Evolutionary conservation across 2,888 invertebrate genomes (phyloP).

Genomic region (Tupiocoris notatus): DNA sequence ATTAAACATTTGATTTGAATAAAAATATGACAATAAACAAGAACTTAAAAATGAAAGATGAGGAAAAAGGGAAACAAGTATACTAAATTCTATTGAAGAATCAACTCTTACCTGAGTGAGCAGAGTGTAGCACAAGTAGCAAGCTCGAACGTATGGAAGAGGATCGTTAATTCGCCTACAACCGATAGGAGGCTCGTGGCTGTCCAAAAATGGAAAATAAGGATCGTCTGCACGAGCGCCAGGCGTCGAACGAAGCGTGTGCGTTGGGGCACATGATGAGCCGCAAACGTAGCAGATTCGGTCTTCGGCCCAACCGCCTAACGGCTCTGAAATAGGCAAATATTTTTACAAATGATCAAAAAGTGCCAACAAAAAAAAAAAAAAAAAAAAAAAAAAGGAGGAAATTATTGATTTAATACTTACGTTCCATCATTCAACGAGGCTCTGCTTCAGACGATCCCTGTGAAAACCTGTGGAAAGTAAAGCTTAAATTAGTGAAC

Average conservation of each 20-base stretch:
- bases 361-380: too few species aligned
- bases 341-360: too few species aligned
- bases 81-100: too few species aligned
- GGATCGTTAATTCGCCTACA: constrained; percentile 55
- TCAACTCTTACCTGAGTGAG: constrained; percentile 39
- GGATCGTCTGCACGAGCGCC: constrained; percentile 72
- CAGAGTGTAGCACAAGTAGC: constrained; percentile 83
- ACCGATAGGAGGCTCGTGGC: constrained; percentile 82
- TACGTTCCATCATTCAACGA: not conserved
- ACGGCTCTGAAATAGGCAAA: too few species aligned
- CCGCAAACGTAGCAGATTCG: constrained; percentile 36
- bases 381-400: too few species aligned
- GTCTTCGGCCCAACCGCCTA: constrained; percentile 37
- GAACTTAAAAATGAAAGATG: too few species aligned
- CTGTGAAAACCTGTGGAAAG: not conserved
- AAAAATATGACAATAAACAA: too few species aligned
- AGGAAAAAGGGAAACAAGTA: too few species aligned
- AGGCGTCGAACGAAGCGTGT: constrained; percentile 61
- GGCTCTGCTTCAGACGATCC: not conserved
- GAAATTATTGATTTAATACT: too few species aligned
- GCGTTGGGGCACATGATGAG: constrained; percentile 31
- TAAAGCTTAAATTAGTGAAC: not conserved
- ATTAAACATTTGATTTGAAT: too few species aligned
- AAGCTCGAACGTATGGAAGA: constrained; percentile 57
- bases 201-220: constrained; percentile 88